Evolutionary conservation across 2,113 vertebrate species (phyloP), one percentile per base, ranked within the genome.

Genomic region (Aspidoscelis tigris): DNA sequence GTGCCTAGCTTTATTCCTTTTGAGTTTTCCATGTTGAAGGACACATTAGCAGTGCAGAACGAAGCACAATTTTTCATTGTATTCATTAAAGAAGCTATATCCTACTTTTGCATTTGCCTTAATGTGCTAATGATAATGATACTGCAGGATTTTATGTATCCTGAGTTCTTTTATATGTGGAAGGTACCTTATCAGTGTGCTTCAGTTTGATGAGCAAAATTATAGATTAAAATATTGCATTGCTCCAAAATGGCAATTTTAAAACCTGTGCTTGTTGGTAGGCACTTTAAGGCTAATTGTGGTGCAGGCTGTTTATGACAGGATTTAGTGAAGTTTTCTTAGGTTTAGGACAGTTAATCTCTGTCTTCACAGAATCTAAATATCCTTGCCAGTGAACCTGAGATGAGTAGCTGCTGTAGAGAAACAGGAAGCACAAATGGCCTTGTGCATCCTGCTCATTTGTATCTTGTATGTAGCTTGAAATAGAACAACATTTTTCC

Each of bases 361-460:
- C 4, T 14, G 80, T 79, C 20, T 76, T 61, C 18, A 3, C 85
- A 64, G 80, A 9, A 43, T 79, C 1, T 74, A 85, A 88, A 72
- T 79, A 21, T 9, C 18, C 21, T 65, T 0, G 0, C 87, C 83
- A 71, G 0, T 11, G 20, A 71, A 4, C 79, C 88, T 64, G 33
- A 89, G 80, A 74, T 82, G 58, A 78, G 66, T 41, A 10, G 84
- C 77, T 77, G 16, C 69, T 55, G 88, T n/a, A 41, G 44, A 69
- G 33, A 24, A 61, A 61, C 39, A 73, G 86, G 71, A 88, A 88
- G 81, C 86, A 82, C 41, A 73, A 58, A 21, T 39, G 6, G 58
- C 26, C 61, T 50, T 68, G 47, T 86, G 43, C 47, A 14, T 84
- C 58, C 76, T 74, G 71, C 78, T 1, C 0, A 81, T 92, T 89